Percentiles rank a stretch among this genome's conserved stretches.
phyloP scores from a whole-genome alignment of 2,888 invertebrate species.

The Orthosia cruda region DNA sequence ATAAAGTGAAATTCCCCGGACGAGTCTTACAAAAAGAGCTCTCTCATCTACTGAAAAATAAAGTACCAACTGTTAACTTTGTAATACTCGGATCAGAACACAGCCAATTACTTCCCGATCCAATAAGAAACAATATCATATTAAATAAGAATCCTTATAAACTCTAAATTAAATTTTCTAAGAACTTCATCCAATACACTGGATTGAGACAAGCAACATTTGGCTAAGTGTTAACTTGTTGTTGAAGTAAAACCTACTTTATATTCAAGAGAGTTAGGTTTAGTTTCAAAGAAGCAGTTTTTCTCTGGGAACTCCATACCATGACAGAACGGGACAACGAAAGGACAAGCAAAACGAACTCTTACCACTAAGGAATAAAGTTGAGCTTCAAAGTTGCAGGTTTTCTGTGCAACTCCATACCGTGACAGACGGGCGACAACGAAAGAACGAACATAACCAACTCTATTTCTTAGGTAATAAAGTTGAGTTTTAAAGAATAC shows the following conservation, averaged over 20 bases:
- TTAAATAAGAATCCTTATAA: conserved; percentile 58
- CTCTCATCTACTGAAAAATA: neutral
- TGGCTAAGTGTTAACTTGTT: conserved; percentile 8
- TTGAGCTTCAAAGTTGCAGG: too few relatives aligned
- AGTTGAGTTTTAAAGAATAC: conserved; percentile 24
- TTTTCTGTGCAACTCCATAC: too few relatives aligned
- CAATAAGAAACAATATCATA: conserved; percentile 25
- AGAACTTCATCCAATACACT: conserved; percentile 51
- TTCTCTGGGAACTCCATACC: neutral
- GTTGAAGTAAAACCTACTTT: conserved; percentile 22
- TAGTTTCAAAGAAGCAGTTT: conserved; percentile 7
- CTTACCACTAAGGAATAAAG: too few relatives aligned
- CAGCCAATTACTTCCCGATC: neutral
- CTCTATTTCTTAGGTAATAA: conserved; percentile 7
- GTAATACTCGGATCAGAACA: neutral
- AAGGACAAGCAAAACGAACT: too few relatives aligned
- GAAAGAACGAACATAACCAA: conserved; percentile 7
- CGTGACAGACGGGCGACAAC: too few relatives aligned
- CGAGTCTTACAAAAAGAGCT: neutral
- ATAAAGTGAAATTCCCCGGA: neutral
- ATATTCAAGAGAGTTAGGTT: conserved; percentile 2
- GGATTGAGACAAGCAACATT: conserved; percentile 32
- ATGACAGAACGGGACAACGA: too few relatives aligned
- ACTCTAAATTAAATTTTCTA: conserved; percentile 53
- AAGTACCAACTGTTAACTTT: neutral